Percentiles rank a stretch among this genome's conserved stretches.
Conservation (phyloP, 2,797 vertebrate genomes). For the Myotis planiceps region DNA sequence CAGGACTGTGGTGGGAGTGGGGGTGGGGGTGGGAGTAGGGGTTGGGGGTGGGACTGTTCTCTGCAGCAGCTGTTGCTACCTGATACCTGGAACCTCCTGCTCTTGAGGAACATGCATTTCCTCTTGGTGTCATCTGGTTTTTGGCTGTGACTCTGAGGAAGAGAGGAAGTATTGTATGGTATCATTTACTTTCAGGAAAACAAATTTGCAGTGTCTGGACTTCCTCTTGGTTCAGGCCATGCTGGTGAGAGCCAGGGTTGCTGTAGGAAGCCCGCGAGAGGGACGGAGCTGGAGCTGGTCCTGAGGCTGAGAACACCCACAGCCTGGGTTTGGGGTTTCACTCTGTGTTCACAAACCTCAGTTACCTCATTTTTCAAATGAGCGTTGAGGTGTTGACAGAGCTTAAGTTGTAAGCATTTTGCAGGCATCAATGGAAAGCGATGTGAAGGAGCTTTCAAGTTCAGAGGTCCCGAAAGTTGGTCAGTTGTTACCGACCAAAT, state of each 20-base stretch:
- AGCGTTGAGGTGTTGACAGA: not conserved
- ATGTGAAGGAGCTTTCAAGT: not conserved
- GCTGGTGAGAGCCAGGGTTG: not conserved
- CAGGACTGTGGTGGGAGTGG: not conserved
- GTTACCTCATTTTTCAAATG: not conserved
- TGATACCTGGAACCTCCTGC: conserved; percentile 40
- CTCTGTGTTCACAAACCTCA: not conserved
- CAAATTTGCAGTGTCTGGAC: not conserved
- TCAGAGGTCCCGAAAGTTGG: not conserved
- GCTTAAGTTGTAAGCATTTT: not conserved
- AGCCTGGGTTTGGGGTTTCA: not conserved
- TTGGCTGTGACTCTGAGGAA: conserved; percentile 45
- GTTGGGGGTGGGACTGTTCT: not conserved
- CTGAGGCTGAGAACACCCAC: not conserved
- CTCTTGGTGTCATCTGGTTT: not conserved
- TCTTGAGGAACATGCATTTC: conserved; percentile 55
- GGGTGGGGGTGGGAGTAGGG: too few species aligned
- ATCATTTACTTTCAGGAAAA: conserved; percentile 49
- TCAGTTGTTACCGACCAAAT: not conserved
- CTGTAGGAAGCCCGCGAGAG: fast-evolving
- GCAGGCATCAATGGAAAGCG: not conserved
- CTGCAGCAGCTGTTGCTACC: conserved; percentile 47
- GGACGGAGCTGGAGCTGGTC: not conserved
- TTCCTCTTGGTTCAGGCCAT: not conserved
- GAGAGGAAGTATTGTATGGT: conserved; percentile 20